These are phyloP conservation scores for Pelecanoides urinatrix DNA, from an alignment of 2,113 vertebrate species.

Conservation along the genomic window DNA sequence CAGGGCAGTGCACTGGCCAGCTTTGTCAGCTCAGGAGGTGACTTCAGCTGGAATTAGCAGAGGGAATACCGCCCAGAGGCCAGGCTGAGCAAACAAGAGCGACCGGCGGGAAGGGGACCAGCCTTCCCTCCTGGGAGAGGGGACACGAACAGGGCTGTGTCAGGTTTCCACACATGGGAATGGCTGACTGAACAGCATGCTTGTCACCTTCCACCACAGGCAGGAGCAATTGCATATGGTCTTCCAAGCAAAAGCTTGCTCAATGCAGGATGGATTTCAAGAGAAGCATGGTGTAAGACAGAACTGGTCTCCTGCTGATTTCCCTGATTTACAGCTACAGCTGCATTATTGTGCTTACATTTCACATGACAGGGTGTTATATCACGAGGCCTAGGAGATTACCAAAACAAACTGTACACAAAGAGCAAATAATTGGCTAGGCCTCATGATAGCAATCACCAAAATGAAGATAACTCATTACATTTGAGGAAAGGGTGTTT, in stretches of 20 bases:
- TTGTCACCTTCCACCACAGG: fast-evolving
- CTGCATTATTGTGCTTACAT: background rate
- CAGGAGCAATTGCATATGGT: background rate
- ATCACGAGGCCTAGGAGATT: background rate
- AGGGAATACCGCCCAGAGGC: slow-evolving; percentile 20
- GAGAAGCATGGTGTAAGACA: background rate
- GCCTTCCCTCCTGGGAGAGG: background rate
- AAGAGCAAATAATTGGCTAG: background rate
- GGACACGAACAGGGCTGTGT: background rate
- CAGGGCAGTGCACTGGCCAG: slow-evolving; percentile 13
- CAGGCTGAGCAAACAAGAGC: slow-evolving; percentile 13
- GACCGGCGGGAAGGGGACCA: fast-evolving
- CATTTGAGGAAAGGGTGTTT: background rate
- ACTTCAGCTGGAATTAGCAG: slow-evolving; percentile 59
- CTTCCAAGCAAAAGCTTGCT: background rate
- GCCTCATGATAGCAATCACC: background rate
- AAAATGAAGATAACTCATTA: background rate
- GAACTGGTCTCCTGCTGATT: background rate
- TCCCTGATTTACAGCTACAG: background rate
- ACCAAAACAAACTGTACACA: slow-evolving; percentile 7
- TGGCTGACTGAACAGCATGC: background rate
- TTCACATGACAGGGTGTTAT: background rate
- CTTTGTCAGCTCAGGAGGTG: slow-evolving; percentile 54
- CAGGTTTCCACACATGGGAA: fast-evolving
- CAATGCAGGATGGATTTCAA: background rate